Base-by-base conservation (phyloP, 2,888 invertebrate species). In the Ornithoptera alexandrae region DNA sequence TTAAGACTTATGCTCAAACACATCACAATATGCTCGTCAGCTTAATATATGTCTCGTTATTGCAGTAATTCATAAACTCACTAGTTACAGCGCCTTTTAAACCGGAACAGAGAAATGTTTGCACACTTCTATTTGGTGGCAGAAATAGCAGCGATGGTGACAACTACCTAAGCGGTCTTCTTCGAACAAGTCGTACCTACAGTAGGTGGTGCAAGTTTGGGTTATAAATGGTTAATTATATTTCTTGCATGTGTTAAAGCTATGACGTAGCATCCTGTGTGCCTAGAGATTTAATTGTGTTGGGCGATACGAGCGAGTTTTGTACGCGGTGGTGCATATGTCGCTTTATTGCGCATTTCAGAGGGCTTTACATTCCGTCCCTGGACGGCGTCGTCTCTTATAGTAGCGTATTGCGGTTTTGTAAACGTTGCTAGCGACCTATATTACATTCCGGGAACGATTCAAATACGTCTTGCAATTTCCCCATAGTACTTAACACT, bases 371-470 rank as follows among this genome's bases (percentile, higher is more conserved):
- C 84, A 87, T 89, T 88, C 86, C 85, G 75, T 74, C 78, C 79
- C 79, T 80, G 81, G 82, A 81, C 80, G 79, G 77, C 74, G 78
- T 78, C 77, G 80, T 76, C 76, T 85, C 81, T 87, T 85, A 87
- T 84, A 82, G 80, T 81, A 76, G 79, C 79, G 81, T 85, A 81
- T 82, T 87, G 89, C 82, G 87, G 88, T 88, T 86, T 85, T 86
- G 84, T 87, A 87, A 85, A 83, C 83, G 84, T 81, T 84, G 82
- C 81, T 80, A 81, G 39, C 81, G 80, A 85, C 83, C 82, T 82
- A 80, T 85, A 86, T 84, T 83, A 84, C 84, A 86, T 86, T 85
- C 85, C 81, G 72, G 74, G 77, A 73, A 77, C 78, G 79, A 81
- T 79, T 81, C 81, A 78, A 76, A 68, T 76, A 77, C 74, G 77